Base-by-base conservation (phyloP, 2,888 invertebrate genomes). In the Gortyna flavago region DNA sequence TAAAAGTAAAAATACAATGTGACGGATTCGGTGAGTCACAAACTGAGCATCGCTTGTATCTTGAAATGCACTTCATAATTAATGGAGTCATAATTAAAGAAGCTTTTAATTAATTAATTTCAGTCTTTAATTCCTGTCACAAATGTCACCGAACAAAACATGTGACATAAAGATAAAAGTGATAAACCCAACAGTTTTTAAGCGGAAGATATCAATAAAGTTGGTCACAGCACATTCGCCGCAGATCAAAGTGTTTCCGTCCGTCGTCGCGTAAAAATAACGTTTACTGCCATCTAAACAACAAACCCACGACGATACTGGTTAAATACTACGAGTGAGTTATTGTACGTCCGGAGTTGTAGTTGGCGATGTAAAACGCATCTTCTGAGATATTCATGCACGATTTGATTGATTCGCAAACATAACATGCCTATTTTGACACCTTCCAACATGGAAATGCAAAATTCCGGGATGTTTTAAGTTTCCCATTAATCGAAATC, bases 241-340 rank as follows among this genome's bases (percentile, higher is more conserved):
- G 77, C 77, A 86, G 85, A 89, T 89, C 91, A 92, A 92, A 91
- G 90, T 83, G 83, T 83, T 83, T 88, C 87, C 82, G 86, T 86
- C 69, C 32, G 62, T 78, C 68, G 87, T 86, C 59, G 79, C 38
- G 62, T 95, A 92, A 93, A 95, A 94, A 94, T 94, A 95, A 88
- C 87, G 89, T 93, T 93, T 92, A 95, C 91, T 87, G 90, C 90
- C 84, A 74, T 85, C 90, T 91, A 91, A 91, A 92, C 93, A 80
- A 35, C 54, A 93, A 93, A 91, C 92, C 32, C 29, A 66, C 44
- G n/a, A 75, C 83, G 80, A 61, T 79, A 77, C 79, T 77, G 79
- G 76, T 81, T 85, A 77, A 83, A 83, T 82, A 87, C 66, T 75
- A 72, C 41, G 16, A 62, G 62, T 38, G 38, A 59, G 51, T 70